Base-by-base conservation (phyloP, 2,113 vertebrate species). In the Oncorhynchus clarkii region DNA sequence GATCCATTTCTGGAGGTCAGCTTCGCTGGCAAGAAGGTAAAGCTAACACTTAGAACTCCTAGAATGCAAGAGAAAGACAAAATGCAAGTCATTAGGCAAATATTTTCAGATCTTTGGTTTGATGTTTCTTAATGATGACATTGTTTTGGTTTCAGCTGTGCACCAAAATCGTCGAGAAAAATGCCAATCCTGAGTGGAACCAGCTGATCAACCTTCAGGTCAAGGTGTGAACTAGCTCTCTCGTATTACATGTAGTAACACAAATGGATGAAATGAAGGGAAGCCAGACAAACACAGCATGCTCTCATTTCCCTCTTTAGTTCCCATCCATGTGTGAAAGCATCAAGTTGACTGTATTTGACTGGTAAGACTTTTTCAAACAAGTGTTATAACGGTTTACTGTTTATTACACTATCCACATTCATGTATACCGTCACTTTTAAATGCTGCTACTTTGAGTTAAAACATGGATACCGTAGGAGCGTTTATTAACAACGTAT, bases 171-270 rank as follows among this genome's bases (percentile, higher is more conserved):
- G 93, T 99, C 77, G 96, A 99, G 89, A 98, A 94, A 93, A 99
- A 97, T 91, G 96, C 97, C 16, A 99, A 99, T 83, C 98, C 98
- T 3, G 96, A 98, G 85, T 99, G 97, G 96, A 99, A 99, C 88
- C 97, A 99, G 88, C 76, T 94, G 4, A 82, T 99, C 88, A 94
- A 90, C 80, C 94, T 99, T 78, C 95, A 97, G 84, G 93, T 97
- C 87, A 99, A 99, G 96, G 98, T 99, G 87, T 85, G 66, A 77
- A 71, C 14, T 54, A 64, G 20, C 22, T 34, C n/a, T 34, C 18
- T 34, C 1, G 39, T 62, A 13, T 71, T 51, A 14, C 71, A 74
- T n/a, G 2, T 57, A 48, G 45, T 14, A 67, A 59, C 5, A 67
- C 78, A 24, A 73, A 0, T 68, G 39, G 68, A 49, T 54, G 51